These are phyloP conservation scores for Crocuta crocuta DNA, from an alignment of 2,113 vertebrate species.

Conservation along the genomic window DNA sequence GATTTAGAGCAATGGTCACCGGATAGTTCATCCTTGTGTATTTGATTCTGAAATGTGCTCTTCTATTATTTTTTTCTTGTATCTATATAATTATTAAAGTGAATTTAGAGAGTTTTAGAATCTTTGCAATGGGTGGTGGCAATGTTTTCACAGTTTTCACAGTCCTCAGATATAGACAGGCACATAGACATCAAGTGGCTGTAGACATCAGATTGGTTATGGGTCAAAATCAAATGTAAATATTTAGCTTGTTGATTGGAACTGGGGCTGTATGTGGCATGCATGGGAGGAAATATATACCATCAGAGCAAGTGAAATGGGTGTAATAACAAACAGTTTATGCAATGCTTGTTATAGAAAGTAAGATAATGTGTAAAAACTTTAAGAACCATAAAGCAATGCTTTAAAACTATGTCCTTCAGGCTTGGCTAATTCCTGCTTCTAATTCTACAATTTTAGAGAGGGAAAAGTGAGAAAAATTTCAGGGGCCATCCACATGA, in stretches of 20 bases:
- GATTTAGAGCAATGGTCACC: background rate
- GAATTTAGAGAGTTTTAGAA: background rate
- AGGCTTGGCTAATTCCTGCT: background rate
- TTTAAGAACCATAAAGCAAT: background rate
- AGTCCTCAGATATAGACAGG: background rate
- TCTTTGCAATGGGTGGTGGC: background rate
- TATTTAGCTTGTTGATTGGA: background rate
- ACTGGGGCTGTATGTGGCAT: background rate
- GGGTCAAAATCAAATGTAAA: constrained; percentile 5
- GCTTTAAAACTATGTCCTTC: background rate
- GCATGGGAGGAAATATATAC: background rate
- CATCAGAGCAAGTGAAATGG: background rate
- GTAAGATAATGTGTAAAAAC: background rate
- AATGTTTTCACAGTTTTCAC: constrained; percentile 2
- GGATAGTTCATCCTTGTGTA: background rate
- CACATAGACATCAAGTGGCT: background rate
- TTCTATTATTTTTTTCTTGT: background rate
- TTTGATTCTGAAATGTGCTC: background rate
- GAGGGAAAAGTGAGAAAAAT: background rate
- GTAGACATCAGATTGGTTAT: background rate
- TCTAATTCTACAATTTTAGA: background rate
- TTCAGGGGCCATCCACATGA: background rate
- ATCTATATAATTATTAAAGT: background rate
- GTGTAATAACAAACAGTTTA: background rate
- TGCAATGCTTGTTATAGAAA: background rate